phyloP scores from a whole-genome alignment of 2,797 vertebrate species.

The Vultur gryphus region DNA sequence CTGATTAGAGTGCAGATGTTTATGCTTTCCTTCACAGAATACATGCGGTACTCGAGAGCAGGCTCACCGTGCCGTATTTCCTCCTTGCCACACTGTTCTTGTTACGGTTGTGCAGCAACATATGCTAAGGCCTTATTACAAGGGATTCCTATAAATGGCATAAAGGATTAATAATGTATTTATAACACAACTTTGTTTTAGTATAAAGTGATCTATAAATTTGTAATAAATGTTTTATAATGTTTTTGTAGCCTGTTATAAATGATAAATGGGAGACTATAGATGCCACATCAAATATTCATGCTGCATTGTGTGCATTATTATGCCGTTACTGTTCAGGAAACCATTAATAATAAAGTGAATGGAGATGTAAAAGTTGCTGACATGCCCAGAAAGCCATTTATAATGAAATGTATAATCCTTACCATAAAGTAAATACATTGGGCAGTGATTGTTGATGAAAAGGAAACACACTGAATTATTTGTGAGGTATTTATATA shows the following conservation, averaged over 20 bases:
- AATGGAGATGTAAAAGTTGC: slow-evolving; percentile 70
- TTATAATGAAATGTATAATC: slow-evolving; percentile 74
- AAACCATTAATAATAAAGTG: slow-evolving; percentile 79
- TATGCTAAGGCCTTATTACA: slow-evolving; percentile 65
- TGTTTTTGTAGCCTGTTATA: slow-evolving; percentile 83
- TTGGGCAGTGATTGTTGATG: slow-evolving; percentile 58
- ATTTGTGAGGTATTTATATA: slow-evolving; percentile 65
- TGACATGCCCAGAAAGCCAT: slow-evolving; percentile 65
- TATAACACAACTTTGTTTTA: slow-evolving; percentile 75
- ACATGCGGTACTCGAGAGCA: not conserved
- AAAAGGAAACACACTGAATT: slow-evolving; percentile 57
- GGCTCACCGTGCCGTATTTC: not conserved
- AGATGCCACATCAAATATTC: slow-evolving; percentile 79
- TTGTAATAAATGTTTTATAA: slow-evolving; percentile 82
- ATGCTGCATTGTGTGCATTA: slow-evolving; percentile 68
- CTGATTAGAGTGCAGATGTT: slow-evolving; percentile 33
- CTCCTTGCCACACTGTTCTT: not conserved
- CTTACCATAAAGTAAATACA: slow-evolving; percentile 67
- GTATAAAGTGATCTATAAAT: slow-evolving; percentile 78
- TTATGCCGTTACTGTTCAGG: slow-evolving; percentile 69
- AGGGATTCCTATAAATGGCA: slow-evolving; percentile 68
- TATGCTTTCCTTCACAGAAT: not conserved
- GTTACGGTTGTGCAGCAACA: not conserved
- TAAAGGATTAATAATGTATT: slow-evolving; percentile 79
- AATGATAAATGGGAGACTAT: slow-evolving; percentile 78